Evolutionary conservation across 1,140 invertebrate species (phyloP), one percentile per base, ranked within the genome.

Genomic region (Leptopilina boulardi): DNA sequence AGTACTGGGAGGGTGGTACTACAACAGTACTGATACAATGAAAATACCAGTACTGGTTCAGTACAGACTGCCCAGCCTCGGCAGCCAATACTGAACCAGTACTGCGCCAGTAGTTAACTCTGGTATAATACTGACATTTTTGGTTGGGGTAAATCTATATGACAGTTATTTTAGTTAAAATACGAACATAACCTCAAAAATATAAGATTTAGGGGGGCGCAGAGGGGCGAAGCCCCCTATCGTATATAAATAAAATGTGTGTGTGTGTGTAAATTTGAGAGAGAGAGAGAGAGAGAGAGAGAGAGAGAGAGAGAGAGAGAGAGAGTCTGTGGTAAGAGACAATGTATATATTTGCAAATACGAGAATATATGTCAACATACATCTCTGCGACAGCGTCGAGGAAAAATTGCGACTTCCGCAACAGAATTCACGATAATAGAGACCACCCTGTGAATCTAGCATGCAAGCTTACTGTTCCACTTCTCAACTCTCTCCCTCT

Each of bases 391-490:
- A 34, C 26, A 70, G 54, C 47, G 41, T 71, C 56, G 18, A 74
- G 77, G 84, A 86, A 87, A 87, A 87, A 86, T 86, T 26, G 79
- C 79, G 85, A 86, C 83, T 85, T 85, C 54, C 82, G 81, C 83
- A 83, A 73, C 80, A 82, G 82, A 87, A 87, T 85, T 86, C 86
- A 86, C 84, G 85, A 86, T 86, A 87, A 87, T 86, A 85, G 83
- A 85, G 86, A 86, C 80, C 79, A 85, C 75, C 77, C 77, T 83
- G 82, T 80, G 80, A 84, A 85, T 86, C 77, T 82, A 75, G 76
- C 73, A 81, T 86, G 76, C 85, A 84, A 84, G 73, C 73, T 76
- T 80, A 70, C 81, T 79, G 23, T 66, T 77, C 76, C 72, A 51
- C 73, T 78, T 78, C 72, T 73, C 77, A 66, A 74, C 77, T 76